A percentile compares a stretch with the other conserved stretches of the same genome.
phyloP scores from a whole-genome alignment of 1,140 invertebrate genomes.

The Neodiprion lecontei region DNA sequence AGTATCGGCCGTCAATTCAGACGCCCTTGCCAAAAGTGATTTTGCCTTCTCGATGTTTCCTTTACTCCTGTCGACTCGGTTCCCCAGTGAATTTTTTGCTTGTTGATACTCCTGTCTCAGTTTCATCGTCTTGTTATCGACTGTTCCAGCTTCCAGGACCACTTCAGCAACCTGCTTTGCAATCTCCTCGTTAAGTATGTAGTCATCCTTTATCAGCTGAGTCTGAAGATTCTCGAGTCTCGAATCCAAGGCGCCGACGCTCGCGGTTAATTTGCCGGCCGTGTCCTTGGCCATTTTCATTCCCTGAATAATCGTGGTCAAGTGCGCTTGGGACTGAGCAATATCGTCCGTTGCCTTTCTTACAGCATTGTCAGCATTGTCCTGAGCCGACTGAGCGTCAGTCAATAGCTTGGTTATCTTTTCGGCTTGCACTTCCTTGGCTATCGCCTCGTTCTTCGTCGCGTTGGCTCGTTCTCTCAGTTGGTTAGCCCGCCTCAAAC shows the following conservation, averaged over 20 bases:
- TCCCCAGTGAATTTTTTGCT: constrained; percentile 66
- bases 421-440: constrained; percentile 42
- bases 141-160: constrained; percentile 63
- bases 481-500: constrained; percentile 75
- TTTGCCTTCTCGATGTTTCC: constrained; percentile 76
- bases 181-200: constrained; percentile 66
- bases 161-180: constrained; percentile 64
- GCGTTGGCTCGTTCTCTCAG: constrained; percentile 79
- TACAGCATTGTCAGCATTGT: constrained; percentile 79
- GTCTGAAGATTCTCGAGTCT: constrained; percentile 76
- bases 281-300: constrained; percentile 77
- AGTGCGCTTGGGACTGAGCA: constrained; percentile 74
- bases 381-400: constrained; percentile 79
- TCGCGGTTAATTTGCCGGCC: constrained; percentile 73
- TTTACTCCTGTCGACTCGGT: constrained; percentile 69
- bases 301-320: constrained; percentile 74
- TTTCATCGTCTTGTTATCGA: constrained; percentile 61
- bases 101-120: constrained; percentile 67
- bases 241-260: constrained; percentile 71
- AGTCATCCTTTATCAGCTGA: constrained; percentile 78
- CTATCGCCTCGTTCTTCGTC: constrained; percentile 70
- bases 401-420: constrained; percentile 66
- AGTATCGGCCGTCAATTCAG: constrained; percentile 77
- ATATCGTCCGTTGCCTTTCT: constrained; percentile 83
- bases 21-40: constrained; percentile 74